phyloP scores from a whole-genome alignment of 2,888 invertebrate genomes.

The Junonia oenone region DNA sequence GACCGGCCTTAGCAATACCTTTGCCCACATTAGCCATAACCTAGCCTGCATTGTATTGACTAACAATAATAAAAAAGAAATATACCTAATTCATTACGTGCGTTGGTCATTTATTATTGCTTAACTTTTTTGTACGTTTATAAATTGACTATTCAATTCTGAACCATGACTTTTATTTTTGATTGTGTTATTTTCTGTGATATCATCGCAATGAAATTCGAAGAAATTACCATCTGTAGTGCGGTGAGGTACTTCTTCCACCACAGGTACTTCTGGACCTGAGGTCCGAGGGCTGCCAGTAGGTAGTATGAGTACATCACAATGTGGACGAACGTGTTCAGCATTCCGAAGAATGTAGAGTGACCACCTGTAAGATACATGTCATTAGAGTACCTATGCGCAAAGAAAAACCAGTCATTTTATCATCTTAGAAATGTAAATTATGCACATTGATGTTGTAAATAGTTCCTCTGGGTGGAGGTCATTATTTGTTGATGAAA shows the following conservation, averaged over 20 bases:
- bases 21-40: slow-evolving; percentile 7
- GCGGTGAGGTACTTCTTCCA: slow-evolving; percentile 97
- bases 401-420: no score
- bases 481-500: no score
- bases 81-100: background rate
- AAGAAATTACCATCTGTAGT: slow-evolving; percentile 88
- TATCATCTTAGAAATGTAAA: no score
- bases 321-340: slow-evolving; percentile 97
- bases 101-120: background rate
- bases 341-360: slow-evolving; percentile 94
- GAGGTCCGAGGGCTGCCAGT: slow-evolving; percentile 93
- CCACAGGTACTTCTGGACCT: slow-evolving; percentile 93
- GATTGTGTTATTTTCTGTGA: background rate
- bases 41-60: background rate
- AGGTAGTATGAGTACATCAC: slow-evolving; percentile 97
- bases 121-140: background rate
- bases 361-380: slow-evolving; percentile 85
- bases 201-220: background rate
- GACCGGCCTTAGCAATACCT: slow-evolving; percentile 19
- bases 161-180: background rate
- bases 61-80: background rate
- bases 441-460: no score
- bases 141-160: background rate
- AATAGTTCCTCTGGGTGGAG: no score
- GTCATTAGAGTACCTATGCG: background rate